Conservation (phyloP, 2,113 vertebrate species). For the Calypte anna region DNA sequence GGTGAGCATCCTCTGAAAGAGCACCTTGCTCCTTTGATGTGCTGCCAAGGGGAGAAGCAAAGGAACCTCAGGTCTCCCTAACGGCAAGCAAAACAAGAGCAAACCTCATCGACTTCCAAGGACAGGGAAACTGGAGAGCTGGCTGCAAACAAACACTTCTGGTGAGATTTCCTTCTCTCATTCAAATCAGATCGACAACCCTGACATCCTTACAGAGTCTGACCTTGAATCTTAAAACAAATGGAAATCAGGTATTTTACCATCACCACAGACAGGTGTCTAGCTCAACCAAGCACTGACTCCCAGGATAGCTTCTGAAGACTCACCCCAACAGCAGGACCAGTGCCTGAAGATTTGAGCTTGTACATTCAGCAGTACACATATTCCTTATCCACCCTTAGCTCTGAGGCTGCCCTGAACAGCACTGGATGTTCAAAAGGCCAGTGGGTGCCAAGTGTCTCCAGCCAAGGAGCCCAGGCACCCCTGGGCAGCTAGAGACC, state of each 20-base stretch:
- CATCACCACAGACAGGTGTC: neutral
- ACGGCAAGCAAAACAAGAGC: neutral
- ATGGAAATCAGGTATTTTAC: neutral
- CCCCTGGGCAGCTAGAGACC: neutral
- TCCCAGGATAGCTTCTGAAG: neutral
- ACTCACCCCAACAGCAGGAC: neutral
- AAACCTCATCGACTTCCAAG: neutral
- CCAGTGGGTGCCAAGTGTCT: rapidly evolving
- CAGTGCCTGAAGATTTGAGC: neutral
- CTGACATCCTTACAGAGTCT: neutral
- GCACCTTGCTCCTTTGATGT: neutral
- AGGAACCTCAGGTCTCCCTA: neutral
- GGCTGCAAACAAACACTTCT: neutral
- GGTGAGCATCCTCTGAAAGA: neutral
- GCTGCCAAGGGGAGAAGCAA: neutral
- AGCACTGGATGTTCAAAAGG: neutral
- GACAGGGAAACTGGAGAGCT: neutral
- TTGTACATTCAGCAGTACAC: neutral
- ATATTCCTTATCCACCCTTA: neutral
- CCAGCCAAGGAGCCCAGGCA: neutral
- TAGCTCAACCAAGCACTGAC: neutral
- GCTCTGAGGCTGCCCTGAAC: neutral
- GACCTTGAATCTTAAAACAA: neutral
- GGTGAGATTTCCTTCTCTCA: neutral
- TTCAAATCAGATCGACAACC: neutral